phyloP scores from a whole-genome alignment of 1,140 invertebrate species.

The Adoxophyes honmai region DNA sequence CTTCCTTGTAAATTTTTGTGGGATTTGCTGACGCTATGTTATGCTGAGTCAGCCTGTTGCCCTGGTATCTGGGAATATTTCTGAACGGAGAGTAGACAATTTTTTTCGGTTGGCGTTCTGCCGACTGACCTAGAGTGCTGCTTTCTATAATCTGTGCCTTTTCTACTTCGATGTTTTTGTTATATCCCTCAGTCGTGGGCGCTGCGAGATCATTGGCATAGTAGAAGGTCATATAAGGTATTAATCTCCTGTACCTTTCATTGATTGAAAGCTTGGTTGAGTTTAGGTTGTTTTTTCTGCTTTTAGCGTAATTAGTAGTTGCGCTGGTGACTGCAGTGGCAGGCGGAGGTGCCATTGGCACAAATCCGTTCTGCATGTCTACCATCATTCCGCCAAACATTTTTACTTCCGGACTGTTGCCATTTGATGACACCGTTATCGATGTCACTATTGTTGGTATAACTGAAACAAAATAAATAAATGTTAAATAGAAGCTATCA shows the following conservation, averaged over 20 bases:
- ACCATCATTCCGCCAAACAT: conserved; percentile 58
- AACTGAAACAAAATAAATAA: conserved; percentile 58
- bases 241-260: conserved; percentile 84
- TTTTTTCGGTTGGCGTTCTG: conserved; percentile 49
- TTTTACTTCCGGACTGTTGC: conserved; percentile 71
- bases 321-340: conserved; percentile 18
- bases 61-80: conserved; percentile 70
- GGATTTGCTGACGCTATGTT: conserved; percentile 73
- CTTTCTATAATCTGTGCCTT: conserved; percentile 62
- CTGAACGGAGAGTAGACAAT: conserved; percentile 45
- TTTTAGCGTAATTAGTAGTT: conserved; percentile 32
- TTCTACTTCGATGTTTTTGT: conserved; percentile 58
- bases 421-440: conserved; percentile 70
- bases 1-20: conserved; percentile 38
- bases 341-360: conserved; percentile 32
- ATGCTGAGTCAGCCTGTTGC: conserved; percentile 68
- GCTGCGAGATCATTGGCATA: conserved; percentile 79
- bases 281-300: conserved; percentile 33
- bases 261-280: conserved; percentile 66
- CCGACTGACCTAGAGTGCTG: conserved; percentile 32
- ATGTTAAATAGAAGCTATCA: too few relatives aligned
- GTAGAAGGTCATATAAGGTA: conserved; percentile 90
- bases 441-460: conserved; percentile 47
- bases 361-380: conserved; percentile 44
- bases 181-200: conserved; percentile 44